phyloP scores from a whole-genome alignment of 2,113 vertebrate genomes.

The Melanocharis versteri region DNA sequence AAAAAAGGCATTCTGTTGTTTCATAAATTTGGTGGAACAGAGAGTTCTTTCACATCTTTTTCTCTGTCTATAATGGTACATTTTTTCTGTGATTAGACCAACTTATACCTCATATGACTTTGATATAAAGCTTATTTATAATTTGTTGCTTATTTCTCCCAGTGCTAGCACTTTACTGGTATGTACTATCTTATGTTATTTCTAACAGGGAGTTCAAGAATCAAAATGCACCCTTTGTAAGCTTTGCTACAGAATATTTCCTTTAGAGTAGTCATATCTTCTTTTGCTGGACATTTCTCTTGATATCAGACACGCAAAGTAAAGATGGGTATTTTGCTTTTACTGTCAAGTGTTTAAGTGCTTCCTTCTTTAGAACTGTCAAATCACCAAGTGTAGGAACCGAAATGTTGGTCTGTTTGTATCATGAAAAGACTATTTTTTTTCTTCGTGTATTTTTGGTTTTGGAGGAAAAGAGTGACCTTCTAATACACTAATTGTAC shows the following conservation, averaged over 20 bases:
- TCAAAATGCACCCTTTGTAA: not conserved
- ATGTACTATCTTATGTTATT: not conserved
- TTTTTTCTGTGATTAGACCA: not conserved
- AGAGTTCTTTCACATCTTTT: not conserved
- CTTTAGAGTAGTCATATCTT: not conserved
- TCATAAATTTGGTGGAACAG: not conserved
- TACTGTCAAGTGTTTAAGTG: not conserved
- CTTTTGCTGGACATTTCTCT: not conserved
- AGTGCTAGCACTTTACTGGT: not conserved
- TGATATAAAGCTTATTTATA: not conserved
- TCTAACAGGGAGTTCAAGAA: not conserved
- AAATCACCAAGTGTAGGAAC: not conserved
- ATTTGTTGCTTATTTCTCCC: not conserved
- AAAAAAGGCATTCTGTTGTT: not conserved
- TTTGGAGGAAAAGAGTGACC: not conserved
- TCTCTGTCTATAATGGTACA: not conserved
- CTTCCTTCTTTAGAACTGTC: not conserved
- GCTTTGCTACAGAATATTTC: not conserved
- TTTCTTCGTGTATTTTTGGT: not conserved
- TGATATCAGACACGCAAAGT: not conserved
- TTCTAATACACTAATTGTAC: not conserved
- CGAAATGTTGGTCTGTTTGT: not conserved
- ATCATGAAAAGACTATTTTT: not conserved
- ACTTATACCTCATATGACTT: not conserved
- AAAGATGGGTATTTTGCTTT: not conserved